Evolutionary conservation across 2,888 invertebrate genomes (phyloP).

Genomic region (Cistogaster globosa): DNA sequence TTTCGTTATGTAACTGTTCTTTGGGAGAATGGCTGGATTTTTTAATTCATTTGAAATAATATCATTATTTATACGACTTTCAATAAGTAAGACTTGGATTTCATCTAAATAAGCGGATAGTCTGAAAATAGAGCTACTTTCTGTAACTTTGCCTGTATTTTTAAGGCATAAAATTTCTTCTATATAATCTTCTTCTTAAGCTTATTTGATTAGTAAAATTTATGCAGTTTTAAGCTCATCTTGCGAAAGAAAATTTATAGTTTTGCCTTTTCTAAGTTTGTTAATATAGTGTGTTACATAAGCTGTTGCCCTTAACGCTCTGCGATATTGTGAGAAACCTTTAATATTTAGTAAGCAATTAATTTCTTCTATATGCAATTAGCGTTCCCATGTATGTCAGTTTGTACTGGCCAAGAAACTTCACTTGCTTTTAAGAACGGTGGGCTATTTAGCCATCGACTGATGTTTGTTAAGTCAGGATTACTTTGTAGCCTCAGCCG

Average conservation of each 20-base stretch:
- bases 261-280: slow-evolving; percentile 17
- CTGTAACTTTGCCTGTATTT: not conserved
- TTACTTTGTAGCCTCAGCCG: too few species aligned
- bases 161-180: slow-evolving; percentile 23
- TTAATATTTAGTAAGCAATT: slow-evolving; percentile 4
- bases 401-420: slow-evolving; percentile 14
- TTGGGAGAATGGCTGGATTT: slow-evolving; percentile 31
- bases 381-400: slow-evolving; percentile 4
- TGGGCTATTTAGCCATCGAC: too few species aligned
- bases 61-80: not conserved
- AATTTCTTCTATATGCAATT: slow-evolving; percentile 11
- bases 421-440: slow-evolving; percentile 21
- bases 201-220: slow-evolving; percentile 20
- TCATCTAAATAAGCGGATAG: slow-evolving; percentile 11
- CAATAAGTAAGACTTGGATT: not conserved
- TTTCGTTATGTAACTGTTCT: slow-evolving; percentile 13
- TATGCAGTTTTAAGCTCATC: slow-evolving; percentile 21
- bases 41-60: not conserved
- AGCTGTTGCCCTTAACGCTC: slow-evolving; percentile 18
- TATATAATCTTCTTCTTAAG: slow-evolving; percentile 14
- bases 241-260: not conserved
- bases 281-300: slow-evolving; percentile 33
- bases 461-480: too few species aligned
- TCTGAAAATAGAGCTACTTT: not conserved
- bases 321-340: slow-evolving; percentile 43